Conservation (phyloP, 2,797 vertebrate genomes). For the Darevskia nairensis region DNA sequence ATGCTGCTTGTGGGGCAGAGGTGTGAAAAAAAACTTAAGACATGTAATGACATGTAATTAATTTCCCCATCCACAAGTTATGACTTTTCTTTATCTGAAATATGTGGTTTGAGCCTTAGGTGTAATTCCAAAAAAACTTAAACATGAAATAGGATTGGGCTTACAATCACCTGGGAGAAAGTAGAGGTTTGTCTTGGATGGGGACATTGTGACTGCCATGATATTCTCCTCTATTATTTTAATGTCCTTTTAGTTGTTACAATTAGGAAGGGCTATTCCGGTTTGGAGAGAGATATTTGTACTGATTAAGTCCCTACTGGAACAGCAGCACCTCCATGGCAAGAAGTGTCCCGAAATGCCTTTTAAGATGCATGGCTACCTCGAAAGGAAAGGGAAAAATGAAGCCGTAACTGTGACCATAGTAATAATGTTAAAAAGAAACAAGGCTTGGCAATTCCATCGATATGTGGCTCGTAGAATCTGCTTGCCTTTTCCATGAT, state of each 20-base stretch:
- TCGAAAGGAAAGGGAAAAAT: not conserved
- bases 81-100: not conserved
- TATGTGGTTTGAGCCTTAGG: too few relatives aligned
- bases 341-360: not conserved
- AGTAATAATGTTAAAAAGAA: not conserved
- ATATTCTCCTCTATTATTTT: not conserved
- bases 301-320: not conserved
- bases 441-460: not conserved
- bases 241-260: not conserved
- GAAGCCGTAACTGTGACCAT: not conserved
- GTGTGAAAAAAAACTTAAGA: not conserved
- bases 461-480: too few relatives aligned
- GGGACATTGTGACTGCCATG: not conserved
- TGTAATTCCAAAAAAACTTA: not conserved
- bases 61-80: not conserved
- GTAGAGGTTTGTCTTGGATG: not conserved
- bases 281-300: too few relatives aligned
- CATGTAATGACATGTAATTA: not conserved
- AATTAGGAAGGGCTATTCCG: not conserved
- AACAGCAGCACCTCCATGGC: not conserved
- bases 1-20: not conserved
- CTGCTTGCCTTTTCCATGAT: not conserved
- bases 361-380: not conserved
- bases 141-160: too few relatives aligned
- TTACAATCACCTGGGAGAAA: too few relatives aligned